A percentile compares a stretch with the other conserved stretches of the same genome.
phyloP scores from a whole-genome alignment of 2,797 vertebrate species.

The Lerista edwardsae region DNA sequence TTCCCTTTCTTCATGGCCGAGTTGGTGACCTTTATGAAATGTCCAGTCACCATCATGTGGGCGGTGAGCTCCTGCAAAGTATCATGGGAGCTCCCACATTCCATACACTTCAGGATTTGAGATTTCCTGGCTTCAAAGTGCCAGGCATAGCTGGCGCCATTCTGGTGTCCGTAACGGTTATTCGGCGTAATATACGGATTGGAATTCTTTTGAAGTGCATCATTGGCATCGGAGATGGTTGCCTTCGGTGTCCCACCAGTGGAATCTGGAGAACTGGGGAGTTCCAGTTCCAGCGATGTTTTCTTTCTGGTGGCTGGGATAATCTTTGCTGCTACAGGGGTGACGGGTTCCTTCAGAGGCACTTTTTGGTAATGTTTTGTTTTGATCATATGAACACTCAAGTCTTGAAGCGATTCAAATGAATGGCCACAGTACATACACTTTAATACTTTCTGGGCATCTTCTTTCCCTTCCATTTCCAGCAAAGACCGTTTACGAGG shows the following conservation, averaged over 20 bases:
- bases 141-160: conserved; percentile 98
- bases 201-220: conserved; percentile 89
- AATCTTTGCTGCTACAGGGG: conserved; percentile 94
- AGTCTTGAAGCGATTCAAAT: conserved; percentile 98
- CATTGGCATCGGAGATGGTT: conserved; percentile 81
- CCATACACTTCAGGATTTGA: conserved; percentile 99
- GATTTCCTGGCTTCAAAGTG: conserved; percentile 98
- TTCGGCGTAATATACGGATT: conserved; percentile 98
- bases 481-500: conserved; percentile 96
- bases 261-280: conserved; percentile 96
- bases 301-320: conserved; percentile 92
- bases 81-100: conserved; percentile 96
- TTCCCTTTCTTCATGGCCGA: conserved; percentile 99
- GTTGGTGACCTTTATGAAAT: conserved; percentile 99
- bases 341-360: conserved; percentile 99
- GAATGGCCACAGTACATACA: conserved; percentile 99
- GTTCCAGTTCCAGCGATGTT: conserved; percentile 90
- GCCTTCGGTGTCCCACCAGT: conserved; percentile 87
- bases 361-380: conserved; percentile 99
- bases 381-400: conserved; percentile 99
- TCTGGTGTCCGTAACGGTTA: conserved; percentile 98
- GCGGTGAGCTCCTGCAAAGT: conserved; percentile 96
- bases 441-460: conserved; percentile 98
- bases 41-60: conserved; percentile 99
- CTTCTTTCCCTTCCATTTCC: conserved; percentile 99